Evolutionary conservation across 1,140 invertebrate genomes (phyloP).

Genomic region (Heliconius nattereri): DNA sequence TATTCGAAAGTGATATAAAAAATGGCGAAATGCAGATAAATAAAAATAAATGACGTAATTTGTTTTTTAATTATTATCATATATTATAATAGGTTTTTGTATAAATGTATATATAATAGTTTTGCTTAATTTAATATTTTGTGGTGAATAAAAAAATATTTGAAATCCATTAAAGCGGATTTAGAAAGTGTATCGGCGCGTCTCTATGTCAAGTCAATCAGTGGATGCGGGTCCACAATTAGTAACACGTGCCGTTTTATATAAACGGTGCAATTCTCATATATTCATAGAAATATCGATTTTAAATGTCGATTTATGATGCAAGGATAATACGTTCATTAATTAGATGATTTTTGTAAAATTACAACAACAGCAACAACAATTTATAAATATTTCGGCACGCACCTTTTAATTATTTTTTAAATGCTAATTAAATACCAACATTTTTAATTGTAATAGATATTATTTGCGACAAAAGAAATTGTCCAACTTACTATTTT

Average conservation of each 20-base stretch:
- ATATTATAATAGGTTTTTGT: too few species aligned
- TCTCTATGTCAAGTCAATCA: constrained; percentile 68
- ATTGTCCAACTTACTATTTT: constrained; percentile 17
- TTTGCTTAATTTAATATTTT: not conserved
- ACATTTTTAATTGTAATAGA: not conserved
- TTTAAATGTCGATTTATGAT: constrained; percentile 48
- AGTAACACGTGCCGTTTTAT: constrained; percentile 64
- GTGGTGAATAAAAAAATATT: not conserved
- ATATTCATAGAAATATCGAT: constrained; percentile 63
- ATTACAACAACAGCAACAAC: too few species aligned
- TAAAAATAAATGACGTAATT: not conserved
- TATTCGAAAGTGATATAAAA: not conserved
- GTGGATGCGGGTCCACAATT: constrained; percentile 75
- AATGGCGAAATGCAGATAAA: not conserved
- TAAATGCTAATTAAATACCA: too few species aligned
- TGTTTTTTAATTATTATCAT: too few species aligned
- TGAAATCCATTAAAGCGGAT: constrained; percentile 12
- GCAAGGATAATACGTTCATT: not conserved
- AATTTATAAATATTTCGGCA: too few species aligned
- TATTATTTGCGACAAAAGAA: constrained; percentile 2
- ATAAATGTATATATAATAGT: not conserved
- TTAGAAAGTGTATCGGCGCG: constrained; percentile 49
- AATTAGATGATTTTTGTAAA: too few species aligned
- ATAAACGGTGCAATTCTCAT: constrained; percentile 69
- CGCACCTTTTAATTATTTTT: too few species aligned